Conservation (phyloP, 2,113 vertebrate genomes). For the Irena cyanogastra region DNA sequence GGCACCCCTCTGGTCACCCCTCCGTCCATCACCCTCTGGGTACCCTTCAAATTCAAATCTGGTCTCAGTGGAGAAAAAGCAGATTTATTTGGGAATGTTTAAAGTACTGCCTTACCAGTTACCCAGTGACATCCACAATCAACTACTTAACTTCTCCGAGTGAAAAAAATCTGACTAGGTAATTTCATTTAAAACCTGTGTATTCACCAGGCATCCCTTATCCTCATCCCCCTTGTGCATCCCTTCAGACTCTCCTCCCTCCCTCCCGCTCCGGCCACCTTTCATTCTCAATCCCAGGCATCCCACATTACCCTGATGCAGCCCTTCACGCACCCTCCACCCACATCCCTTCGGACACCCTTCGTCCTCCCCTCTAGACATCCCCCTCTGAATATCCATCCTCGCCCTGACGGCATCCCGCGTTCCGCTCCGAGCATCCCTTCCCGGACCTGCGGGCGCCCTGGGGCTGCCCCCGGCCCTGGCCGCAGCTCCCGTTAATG, state of each 20-base stretch:
- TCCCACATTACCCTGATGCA: too few relatives aligned
- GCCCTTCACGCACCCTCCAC: neutral
- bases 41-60: neutral
- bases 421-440: neutral
- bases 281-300: neutral
- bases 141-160: too few relatives aligned
- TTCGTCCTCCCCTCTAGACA: neutral
- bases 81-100: too few relatives aligned
- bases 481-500: conserved; percentile 60
- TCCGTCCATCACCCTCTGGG: neutral
- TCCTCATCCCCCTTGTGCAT: too few relatives aligned
- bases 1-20: neutral
- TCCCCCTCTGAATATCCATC: neutral
- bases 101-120: too few relatives aligned
- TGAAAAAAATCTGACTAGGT: too few relatives aligned
- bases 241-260: neutral
- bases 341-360: neutral
- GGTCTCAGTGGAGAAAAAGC: too few relatives aligned
- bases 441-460: conserved; percentile 19
- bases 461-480: conserved; percentile 28
- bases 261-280: neutral
- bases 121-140: too few relatives aligned
- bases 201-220: too few relatives aligned
- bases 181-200: too few relatives aligned
- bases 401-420: neutral